These are phyloP conservation scores for Drosophila nr. fundita DNA, from an alignment of 2,888 invertebrate genomes.

Conservation along the genomic window DNA sequence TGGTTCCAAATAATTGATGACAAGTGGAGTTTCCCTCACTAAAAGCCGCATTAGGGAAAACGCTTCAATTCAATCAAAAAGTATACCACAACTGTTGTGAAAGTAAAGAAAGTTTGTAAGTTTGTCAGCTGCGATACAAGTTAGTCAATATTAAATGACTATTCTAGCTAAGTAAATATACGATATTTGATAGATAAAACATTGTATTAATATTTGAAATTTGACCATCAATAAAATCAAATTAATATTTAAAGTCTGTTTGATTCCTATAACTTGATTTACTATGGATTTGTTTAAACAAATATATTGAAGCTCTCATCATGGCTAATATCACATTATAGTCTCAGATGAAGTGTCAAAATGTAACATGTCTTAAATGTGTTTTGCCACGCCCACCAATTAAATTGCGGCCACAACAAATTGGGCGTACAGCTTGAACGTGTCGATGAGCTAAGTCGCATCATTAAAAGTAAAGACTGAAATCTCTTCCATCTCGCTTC, in stretches of 20 bases:
- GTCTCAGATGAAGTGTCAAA: too few relatives aligned
- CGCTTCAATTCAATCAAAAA: background rate
- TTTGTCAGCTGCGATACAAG: background rate
- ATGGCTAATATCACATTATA: background rate
- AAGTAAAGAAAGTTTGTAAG: background rate
- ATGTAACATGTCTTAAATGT: background rate
- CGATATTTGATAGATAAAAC: background rate
- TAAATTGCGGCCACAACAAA: background rate
- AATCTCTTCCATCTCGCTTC: slow-evolving; percentile 14
- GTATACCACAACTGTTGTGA: background rate
- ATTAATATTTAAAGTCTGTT: background rate
- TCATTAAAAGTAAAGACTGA: background rate
- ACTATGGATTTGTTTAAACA: background rate
- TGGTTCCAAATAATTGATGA: slow-evolving; percentile 37
- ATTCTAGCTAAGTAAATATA: background rate
- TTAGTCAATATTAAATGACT: background rate
- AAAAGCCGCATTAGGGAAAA: slow-evolving; percentile 1
- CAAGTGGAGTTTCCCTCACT: slow-evolving; percentile 5
- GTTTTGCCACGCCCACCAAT: slow-evolving; percentile 31
- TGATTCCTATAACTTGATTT: background rate
- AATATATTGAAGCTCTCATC: background rate
- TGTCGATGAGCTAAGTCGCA: slow-evolving; percentile 13
- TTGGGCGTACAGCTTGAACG: slow-evolving; percentile 18
- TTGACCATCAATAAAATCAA: background rate
- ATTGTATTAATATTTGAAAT: background rate